Evolutionary conservation across 2,888 invertebrate species (phyloP).

Genomic region (Orthosia cruda): DNA sequence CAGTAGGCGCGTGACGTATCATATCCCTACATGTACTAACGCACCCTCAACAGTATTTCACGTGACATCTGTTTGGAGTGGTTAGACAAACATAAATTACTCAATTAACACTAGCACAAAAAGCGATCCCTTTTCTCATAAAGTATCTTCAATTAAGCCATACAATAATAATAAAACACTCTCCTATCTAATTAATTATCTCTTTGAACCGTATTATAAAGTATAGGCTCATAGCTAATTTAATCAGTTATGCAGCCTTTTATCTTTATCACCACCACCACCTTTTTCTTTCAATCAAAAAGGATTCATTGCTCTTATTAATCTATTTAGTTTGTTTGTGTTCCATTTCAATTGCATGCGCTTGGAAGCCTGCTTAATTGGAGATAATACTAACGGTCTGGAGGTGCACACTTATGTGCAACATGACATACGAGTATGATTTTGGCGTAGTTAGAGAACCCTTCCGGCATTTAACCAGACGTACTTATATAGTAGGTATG

Average conservation of each 20-base stretch:
- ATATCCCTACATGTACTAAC: too few species aligned
- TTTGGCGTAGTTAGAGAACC: too few species aligned
- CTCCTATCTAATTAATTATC: slow-evolving; percentile 8
- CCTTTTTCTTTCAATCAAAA: too few species aligned
- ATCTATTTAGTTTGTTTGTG: too few species aligned
- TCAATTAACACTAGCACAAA: not conserved
- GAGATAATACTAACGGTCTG: slow-evolving; percentile 33
- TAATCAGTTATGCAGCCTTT: not conserved
- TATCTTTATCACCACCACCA: not conserved
- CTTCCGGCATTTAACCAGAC: too few species aligned
- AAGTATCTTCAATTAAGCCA: not conserved
- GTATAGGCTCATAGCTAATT: too few species aligned
- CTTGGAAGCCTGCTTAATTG: slow-evolving; percentile 37
- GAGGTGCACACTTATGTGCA: not conserved
- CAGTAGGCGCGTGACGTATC: too few species aligned
- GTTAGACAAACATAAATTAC: too few species aligned
- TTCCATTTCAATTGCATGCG: slow-evolving; percentile 34
- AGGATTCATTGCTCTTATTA: not conserved
- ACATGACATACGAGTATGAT: too few species aligned
- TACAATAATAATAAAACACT: slow-evolving; percentile 35
- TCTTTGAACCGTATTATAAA: not conserved
- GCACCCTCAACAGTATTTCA: too few species aligned
- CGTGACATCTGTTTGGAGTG: too few species aligned
- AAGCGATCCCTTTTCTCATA: not conserved
- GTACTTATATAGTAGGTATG: too few species aligned